Conservation (phyloP, 2,113 vertebrate species). For the Apodemus speciosus region DNA sequence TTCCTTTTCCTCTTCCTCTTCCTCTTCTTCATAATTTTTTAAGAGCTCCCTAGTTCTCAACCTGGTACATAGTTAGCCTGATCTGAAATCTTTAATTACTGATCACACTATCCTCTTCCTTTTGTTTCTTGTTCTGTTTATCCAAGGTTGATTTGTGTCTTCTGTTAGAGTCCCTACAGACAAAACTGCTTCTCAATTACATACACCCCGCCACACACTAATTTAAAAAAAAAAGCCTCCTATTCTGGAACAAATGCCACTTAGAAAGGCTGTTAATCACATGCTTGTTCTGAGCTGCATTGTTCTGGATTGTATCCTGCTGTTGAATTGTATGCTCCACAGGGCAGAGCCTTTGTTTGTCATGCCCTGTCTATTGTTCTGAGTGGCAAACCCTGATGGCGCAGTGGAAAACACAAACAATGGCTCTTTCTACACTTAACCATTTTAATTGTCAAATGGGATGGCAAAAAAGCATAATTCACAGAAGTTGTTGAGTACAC, state of each 20-base stretch:
- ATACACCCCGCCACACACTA: background rate
- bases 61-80: background rate
- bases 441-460: conserved; percentile 74
- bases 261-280: conserved; percentile 78
- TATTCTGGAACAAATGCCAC: conserved; percentile 68
- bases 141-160: conserved; percentile 46
- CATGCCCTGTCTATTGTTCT: conserved; percentile 67
- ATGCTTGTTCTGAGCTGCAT: conserved; percentile 67
- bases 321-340: conserved; percentile 26
- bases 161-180: conserved; percentile 54
- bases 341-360: conserved; percentile 66
- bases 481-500: conserved; percentile 19
- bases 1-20: too few relatives aligned
- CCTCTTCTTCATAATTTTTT: background rate
- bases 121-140: conserved; percentile 49
- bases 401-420: conserved; percentile 70
- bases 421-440: conserved; percentile 48
- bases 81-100: conserved; percentile 66
- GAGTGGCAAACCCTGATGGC: background rate
- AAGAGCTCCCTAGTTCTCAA: background rate
- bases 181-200: conserved; percentile 63
- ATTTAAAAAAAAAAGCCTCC: conserved; percentile 5
- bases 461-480: conserved; percentile 45
- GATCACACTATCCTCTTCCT: conserved; percentile 27
- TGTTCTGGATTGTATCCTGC: conserved; percentile 59